Base-by-base conservation (phyloP, 2,113 vertebrate species). In the Hyla sarda region DNA sequence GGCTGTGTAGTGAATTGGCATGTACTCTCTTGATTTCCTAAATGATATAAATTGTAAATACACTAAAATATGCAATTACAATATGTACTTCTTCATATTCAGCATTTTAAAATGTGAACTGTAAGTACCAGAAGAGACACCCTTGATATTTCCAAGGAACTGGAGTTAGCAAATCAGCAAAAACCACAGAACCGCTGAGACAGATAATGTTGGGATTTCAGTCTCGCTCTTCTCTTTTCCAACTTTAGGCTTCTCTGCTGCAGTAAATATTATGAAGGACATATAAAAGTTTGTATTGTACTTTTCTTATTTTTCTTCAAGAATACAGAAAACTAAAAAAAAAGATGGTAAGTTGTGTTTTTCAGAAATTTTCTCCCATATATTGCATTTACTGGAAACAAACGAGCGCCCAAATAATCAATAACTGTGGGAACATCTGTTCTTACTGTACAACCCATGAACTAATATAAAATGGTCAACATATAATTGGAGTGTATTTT, bases 371-470 rank as follows among this genome's bases (percentile, higher is more conserved):
- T 30, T 30, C 67, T 71, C 34, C 67, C 32, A 76, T 30, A 76
- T 50, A 76, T 76, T 76, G 73, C 5, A 50, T 76, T 76, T 50
- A 48, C 45, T 48, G 25, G 47, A 76, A 50, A 76, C 28, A 47
- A 30, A 50, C 73, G 5, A 76, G 47, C 14, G 1, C 25, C 19
- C 73, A 52, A 76, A 76, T 50, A 52, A 76, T 76, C 73, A 76
- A 76, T 76, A 76, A 50, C n/a, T 28, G 19, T 8, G n/a, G 6
- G 47, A 76, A 76, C 73, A 76, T 76, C 73, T 76, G 73, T 50
- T 50, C 73, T 76, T 14, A 76, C 45, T 50, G 72, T 16, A 50
- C 45, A 52, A 76, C 50, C 47, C 19, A 76, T 50, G 45, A 76
- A 50, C 45, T 50, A 28, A 50, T 76, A 48, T 50, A 76, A 74